Evolutionary conservation across 2,888 invertebrate species (phyloP).

Genomic region (Linnaemya tessellans): DNA sequence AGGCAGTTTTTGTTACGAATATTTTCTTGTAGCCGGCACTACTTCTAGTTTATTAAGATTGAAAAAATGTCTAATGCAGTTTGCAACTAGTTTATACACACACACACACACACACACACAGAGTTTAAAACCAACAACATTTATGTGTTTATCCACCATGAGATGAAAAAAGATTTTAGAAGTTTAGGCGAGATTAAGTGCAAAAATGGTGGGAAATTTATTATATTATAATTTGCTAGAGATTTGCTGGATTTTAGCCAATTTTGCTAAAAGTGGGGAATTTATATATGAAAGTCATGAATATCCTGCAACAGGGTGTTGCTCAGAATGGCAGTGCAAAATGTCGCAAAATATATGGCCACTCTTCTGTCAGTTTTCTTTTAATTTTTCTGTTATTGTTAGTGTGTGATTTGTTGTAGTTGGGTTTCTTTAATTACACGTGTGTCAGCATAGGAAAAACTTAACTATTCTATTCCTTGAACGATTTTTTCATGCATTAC

Average conservation of each 20-base stretch:
- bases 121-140: conserved; percentile 1
- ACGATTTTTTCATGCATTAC: conserved; percentile 46
- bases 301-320: conserved; percentile 18
- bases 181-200: conserved; percentile 7
- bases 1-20: conserved; percentile 47
- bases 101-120: neutral
- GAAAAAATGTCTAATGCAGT: conserved; percentile 28
- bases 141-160: neutral
- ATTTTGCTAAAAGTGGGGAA: neutral
- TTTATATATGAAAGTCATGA: neutral
- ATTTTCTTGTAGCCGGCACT: conserved; percentile 34
- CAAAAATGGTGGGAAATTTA: conserved; percentile 38
- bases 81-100: conserved; percentile 51
- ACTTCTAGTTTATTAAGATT: conserved; percentile 43
- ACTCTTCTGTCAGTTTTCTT: conserved; percentile 1
- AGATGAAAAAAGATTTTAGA: conserved; percentile 30
- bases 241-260: neutral
- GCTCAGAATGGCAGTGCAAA: neutral
- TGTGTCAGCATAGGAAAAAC: conserved; percentile 47
- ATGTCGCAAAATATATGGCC: neutral
- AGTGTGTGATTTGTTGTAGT: neutral
- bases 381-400: conserved; percentile 9
- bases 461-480: conserved; percentile 7
- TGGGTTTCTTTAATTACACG: conserved; percentile 65
- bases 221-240: neutral